These are phyloP conservation scores for fruit fly (Drosophila melanogaster) DNA, from an alignment of 1,140 invertebrate genomes.

Conservation along the genomic window Release_6_plus_ISO1_MT NT_033777.3:23581001-23581500, in stretches of 20 bases:
- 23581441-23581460: constrained; percentile 61
- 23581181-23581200: constrained; percentile 41
- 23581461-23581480: constrained; percentile 61
- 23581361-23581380: not conserved
- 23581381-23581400: not conserved
- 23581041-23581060: too few species aligned
- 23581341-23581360: constrained; percentile 69
- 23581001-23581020: not conserved
- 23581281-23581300: constrained; percentile 78
- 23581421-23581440: constrained; percentile 1
- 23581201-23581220: constrained; percentile 31
- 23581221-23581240: not conserved
- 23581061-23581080: too few species aligned
- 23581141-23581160: not conserved
- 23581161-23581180: constrained; percentile 31
- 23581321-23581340: constrained; percentile 28
- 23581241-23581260: constrained; percentile 37
- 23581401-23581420: not conserved
- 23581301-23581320: constrained; percentile 39
- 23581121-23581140: too few species aligned
- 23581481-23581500: constrained; percentile 64
- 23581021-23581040: not conserved
- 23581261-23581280: constrained; percentile 72
- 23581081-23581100: too few species aligned
- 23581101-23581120: too few species aligned